A percentile compares a stretch with the other conserved stretches of the same genome.
Conservation (phyloP, 2,113 vertebrate genomes). For the Strigops habroptila region DNA sequence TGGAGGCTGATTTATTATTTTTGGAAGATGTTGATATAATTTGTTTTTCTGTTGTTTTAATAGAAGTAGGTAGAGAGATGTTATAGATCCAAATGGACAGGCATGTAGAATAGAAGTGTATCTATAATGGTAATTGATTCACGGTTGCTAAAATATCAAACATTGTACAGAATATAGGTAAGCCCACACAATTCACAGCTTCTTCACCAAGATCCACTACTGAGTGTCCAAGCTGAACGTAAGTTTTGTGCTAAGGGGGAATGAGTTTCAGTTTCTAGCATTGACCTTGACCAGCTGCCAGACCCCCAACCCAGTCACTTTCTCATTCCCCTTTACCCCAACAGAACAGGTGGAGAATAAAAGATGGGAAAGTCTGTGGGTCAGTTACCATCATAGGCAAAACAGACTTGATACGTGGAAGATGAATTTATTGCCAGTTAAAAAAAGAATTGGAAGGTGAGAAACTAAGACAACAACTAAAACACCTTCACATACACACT, state of each 20-base stretch:
- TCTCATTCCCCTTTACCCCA: accelerated
- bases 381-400: neutral
- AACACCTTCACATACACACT: neutral
- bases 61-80: neutral
- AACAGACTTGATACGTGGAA: neutral
- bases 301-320: neutral
- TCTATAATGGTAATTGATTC: neutral
- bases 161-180: neutral
- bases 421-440: neutral
- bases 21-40: neutral
- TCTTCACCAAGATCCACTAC: neutral
- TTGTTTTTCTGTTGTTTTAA: neutral
- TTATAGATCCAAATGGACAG: neutral
- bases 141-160: neutral
- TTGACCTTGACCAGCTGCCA: neutral
- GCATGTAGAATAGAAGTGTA: neutral
- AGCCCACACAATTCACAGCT: neutral
- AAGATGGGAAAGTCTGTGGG: neutral
- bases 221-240: neutral
- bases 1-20: neutral
- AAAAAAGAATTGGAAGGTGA: neutral
- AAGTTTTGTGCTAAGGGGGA: neutral
- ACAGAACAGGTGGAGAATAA: accelerated
- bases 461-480: neutral
- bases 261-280: neutral